Conservation (phyloP, 2,888 invertebrate genomes). For the Erebia aethiops region DNA sequence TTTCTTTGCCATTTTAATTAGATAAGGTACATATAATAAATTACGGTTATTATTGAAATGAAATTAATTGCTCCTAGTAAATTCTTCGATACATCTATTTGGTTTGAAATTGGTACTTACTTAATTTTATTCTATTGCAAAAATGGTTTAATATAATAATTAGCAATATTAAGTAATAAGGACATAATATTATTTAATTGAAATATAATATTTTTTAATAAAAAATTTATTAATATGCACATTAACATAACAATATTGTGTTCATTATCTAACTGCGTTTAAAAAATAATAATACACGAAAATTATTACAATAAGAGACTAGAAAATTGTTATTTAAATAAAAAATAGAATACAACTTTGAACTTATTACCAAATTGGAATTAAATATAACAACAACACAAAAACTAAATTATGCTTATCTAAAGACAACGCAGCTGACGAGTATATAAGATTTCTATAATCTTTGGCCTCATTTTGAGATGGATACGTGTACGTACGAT, state of each 20-base stretch:
- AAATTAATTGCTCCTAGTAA: slow-evolving; percentile 18
- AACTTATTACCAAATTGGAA: not conserved
- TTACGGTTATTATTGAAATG: slow-evolving; percentile 14
- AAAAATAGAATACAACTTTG: not conserved
- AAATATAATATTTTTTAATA: not conserved
- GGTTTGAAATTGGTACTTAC: slow-evolving; percentile 21
- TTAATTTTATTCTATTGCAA: slow-evolving; percentile 17
- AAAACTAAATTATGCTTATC: slow-evolving; percentile 25
- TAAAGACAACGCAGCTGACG: slow-evolving; percentile 50
- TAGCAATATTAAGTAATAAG: slow-evolving; percentile 7
- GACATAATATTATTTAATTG: not conserved
- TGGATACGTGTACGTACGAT: slow-evolving; percentile 80
- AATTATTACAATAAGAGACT: not conserved
- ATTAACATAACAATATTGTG: not conserved
- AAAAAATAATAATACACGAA: not conserved
- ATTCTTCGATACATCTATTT: slow-evolving; percentile 25
- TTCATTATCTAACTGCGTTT: not conserved
- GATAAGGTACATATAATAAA: not conserved
- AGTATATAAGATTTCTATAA: slow-evolving; percentile 72
- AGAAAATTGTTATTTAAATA: not conserved
- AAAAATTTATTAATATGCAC: not conserved
- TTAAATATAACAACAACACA: slow-evolving; percentile 8
- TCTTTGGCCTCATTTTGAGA: slow-evolving; percentile 83
- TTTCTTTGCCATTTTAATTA: slow-evolving; percentile 21
- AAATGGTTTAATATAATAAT: slow-evolving; percentile 3